phyloP scores from a whole-genome alignment of 2,797 vertebrate genomes.

The Hippopotamyrus pictus region DNA sequence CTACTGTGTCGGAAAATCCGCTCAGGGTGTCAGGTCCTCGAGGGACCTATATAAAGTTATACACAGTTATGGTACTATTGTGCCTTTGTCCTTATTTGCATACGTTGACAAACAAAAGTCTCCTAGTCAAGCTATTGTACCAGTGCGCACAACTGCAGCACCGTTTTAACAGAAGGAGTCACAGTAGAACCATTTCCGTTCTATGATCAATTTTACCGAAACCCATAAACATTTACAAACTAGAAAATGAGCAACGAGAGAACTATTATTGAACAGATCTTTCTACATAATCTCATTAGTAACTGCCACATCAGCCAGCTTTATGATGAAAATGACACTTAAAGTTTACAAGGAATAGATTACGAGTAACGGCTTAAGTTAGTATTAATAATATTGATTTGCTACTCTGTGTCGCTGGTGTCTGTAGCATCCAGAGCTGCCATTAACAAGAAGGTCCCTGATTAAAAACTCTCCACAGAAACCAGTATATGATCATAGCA shows the following conservation, averaged over 20 bases:
- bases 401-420: not conserved
- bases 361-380: not conserved
- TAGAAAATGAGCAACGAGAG: not conserved
- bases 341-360: not conserved
- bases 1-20: not conserved
- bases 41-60: not conserved
- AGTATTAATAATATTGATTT: not conserved
- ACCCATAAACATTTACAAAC: not conserved
- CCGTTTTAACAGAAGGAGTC: not conserved
- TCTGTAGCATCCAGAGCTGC: not conserved
- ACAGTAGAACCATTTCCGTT: not conserved
- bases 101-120: not conserved
- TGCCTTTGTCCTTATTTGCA: not conserved
- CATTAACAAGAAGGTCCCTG: not conserved
- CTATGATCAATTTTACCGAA: not conserved
- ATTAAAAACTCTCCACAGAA: not conserved
- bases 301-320: not conserved
- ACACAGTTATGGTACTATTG: not conserved
- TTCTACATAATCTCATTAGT: not conserved
- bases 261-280: not conserved
- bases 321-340: not conserved
- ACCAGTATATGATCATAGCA: not conserved
- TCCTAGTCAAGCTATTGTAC: not conserved
- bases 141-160: not conserved
- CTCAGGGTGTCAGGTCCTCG: not conserved